These are phyloP conservation scores for Zaprionus gabonicus DNA, from an alignment of 1,140 invertebrate species.

Conservation along the genomic window DNA sequence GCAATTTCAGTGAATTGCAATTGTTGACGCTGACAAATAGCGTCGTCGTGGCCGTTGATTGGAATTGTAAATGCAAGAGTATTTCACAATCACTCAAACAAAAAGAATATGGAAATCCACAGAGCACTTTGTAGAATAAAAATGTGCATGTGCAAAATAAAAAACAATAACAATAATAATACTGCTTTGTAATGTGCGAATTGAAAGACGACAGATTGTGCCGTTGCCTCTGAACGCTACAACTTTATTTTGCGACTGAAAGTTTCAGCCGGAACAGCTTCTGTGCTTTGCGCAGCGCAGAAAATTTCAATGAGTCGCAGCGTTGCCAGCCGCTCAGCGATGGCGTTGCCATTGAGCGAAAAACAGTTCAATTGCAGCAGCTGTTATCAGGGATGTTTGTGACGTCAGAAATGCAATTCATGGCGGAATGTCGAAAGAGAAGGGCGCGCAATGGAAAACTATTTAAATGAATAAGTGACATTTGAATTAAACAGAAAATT, in stretches of 20 bases:
- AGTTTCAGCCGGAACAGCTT: conserved; percentile 30
- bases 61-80: conserved; percentile 26
- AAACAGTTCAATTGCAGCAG: conserved; percentile 15
- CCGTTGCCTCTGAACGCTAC: conserved; percentile 33
- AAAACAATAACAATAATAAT: conserved; percentile 65
- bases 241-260: conserved; percentile 67
- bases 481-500: too few species aligned
- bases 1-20: conserved; percentile 29
- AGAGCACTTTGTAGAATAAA: conserved; percentile 19
- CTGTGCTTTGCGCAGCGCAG: conserved; percentile 37
- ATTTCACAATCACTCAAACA: conserved; percentile 25
- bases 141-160: conserved; percentile 39
- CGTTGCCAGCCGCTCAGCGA: conserved; percentile 22
- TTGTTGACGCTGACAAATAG: not conserved
- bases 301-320: conserved; percentile 23
- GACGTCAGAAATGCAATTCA: not conserved
- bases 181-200: conserved; percentile 56
- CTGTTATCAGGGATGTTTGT: not conserved
- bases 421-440: not conserved
- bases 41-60: not conserved
- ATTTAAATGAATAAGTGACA: too few species aligned
- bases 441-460: not conserved
- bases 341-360: conserved; percentile 8
- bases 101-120: conserved; percentile 17
- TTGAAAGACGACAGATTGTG: conserved; percentile 25